Conservation (phyloP, 2,888 invertebrate genomes). For the Abrostola triplasia region DNA sequence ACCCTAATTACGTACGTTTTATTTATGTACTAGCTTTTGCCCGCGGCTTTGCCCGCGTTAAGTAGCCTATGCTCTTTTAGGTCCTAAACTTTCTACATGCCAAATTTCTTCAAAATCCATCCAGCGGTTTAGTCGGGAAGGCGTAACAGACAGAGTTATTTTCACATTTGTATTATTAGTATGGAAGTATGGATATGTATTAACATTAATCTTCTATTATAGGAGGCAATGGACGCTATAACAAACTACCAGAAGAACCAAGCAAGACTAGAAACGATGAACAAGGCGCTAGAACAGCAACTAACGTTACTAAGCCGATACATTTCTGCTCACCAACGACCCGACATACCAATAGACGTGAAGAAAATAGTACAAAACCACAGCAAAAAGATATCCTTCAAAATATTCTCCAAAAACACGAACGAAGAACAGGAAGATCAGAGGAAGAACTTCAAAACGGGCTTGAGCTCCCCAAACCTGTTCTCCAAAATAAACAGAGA, state of each 20-base stretch:
- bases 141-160: too few relatives aligned
- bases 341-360: constrained; percentile 92
- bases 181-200: too few relatives aligned
- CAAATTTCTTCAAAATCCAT: too few relatives aligned
- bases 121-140: too few relatives aligned
- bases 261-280: constrained; percentile 91
- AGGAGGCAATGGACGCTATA: constrained; percentile 91
- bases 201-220: constrained; percentile 60
- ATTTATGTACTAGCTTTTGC: too few relatives aligned
- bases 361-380: constrained; percentile 92
- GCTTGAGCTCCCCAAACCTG: constrained; percentile 80
- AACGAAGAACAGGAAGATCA: constrained; percentile 78
- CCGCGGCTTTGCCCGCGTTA: too few relatives aligned
- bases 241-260: constrained; percentile 89
- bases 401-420: constrained; percentile 78
- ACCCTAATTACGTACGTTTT: too few relatives aligned
- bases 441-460: constrained; percentile 74
- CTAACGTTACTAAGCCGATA: constrained; percentile 92
- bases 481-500: constrained; percentile 78
- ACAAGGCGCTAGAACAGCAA: constrained; percentile 92
- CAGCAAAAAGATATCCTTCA: constrained; percentile 77
- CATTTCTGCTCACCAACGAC: constrained; percentile 90
- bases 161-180: too few relatives aligned
- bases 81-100: too few relatives aligned
- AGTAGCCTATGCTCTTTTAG: too few relatives aligned